phyloP scores from a whole-genome alignment of 2,888 invertebrate genomes.

The Cephus sareptanus region DNA sequence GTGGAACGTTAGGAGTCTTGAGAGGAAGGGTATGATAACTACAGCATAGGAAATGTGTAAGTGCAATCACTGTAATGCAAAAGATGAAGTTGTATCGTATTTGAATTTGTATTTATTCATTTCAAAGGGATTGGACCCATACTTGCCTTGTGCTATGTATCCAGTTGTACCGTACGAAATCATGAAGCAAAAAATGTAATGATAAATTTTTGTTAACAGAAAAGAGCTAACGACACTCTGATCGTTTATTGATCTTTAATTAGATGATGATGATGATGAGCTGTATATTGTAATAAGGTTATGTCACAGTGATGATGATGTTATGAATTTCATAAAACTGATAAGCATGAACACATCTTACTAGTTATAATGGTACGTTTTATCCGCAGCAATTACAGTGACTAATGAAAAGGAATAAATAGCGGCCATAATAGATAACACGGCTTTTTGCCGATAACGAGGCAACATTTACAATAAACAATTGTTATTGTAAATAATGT shows the following conservation, averaged over 20 bases:
- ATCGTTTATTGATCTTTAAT: background rate
- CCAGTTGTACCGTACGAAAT: slow-evolving; percentile 63
- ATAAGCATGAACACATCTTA: slow-evolving; percentile 15
- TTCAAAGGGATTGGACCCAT: slow-evolving; percentile 46
- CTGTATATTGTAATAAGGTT: background rate
- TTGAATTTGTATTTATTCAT: slow-evolving; percentile 11
- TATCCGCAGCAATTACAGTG: background rate
- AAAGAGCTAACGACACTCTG: background rate
- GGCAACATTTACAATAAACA: background rate
- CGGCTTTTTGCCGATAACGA: background rate
- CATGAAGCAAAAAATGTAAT: slow-evolving; percentile 58
- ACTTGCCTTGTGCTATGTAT: slow-evolving; percentile 65
- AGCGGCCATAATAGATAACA: background rate
- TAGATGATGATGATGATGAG: background rate
- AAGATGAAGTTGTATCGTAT: background rate
- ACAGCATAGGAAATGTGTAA: background rate
- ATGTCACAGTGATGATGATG: background rate
- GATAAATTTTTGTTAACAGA: slow-evolving; percentile 1
- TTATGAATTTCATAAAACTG: slow-evolving; percentile 1
- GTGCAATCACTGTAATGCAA: background rate
- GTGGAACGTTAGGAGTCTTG: slow-evolving; percentile 20
- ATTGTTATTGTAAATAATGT: background rate
- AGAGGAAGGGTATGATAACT: slow-evolving; percentile 34
- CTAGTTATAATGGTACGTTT: background rate
- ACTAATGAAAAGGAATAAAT: slow-evolving; percentile 10